Evolutionary conservation across 2,113 vertebrate species (phyloP), one percentile per base, ranked within the genome.

Genomic region (Cinclus mexicanus): DNA sequence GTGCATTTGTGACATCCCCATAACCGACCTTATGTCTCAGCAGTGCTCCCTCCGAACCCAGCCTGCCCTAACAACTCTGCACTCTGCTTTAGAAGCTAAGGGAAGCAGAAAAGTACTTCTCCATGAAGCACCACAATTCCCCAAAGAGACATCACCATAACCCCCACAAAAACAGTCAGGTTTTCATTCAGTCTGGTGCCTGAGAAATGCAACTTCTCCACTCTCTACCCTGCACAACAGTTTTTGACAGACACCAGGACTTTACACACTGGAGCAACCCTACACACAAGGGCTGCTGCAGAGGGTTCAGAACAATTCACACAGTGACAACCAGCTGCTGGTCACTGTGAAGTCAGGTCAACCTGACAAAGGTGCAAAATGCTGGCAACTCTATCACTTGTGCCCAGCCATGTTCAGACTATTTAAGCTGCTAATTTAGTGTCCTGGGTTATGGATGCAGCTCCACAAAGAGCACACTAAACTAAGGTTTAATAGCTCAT

Each of bases 391-490:
- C 33, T 31, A 12, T 50, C 47, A 33, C 3, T 39, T 80, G 29
- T 28, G 16, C 39, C 55, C 37, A 83, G 68, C 26, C 4, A 0
- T 1, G 4, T 25, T 6, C 59, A 77, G 57, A 81, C 69, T 46
- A 47, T 50, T 89, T 37, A 70, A 78, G 14, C 15, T 77, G 52
- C 35, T 83, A 91, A 33, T 94, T 87, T 92, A 61, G 14, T 46
- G 23, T 23, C 37, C 22, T 12, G n/a, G 16, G n/a, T 70, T 67
- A 67, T 13, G 56, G 72, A 87, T 31, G 14, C 17, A 94, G 83
- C 46, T 31, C 71, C 59, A 61, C n/a, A 29, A 68, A 57, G 67
- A 90, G 37, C 53, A 69, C 3, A 12, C 15, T 10, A 61, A 65
- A 20, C 10, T 17, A 42, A 61, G 20, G 25, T 67, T 94, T 91